Evolutionary conservation across 2,888 invertebrate species (phyloP).

Genomic region (Trimorus sp.): DNA sequence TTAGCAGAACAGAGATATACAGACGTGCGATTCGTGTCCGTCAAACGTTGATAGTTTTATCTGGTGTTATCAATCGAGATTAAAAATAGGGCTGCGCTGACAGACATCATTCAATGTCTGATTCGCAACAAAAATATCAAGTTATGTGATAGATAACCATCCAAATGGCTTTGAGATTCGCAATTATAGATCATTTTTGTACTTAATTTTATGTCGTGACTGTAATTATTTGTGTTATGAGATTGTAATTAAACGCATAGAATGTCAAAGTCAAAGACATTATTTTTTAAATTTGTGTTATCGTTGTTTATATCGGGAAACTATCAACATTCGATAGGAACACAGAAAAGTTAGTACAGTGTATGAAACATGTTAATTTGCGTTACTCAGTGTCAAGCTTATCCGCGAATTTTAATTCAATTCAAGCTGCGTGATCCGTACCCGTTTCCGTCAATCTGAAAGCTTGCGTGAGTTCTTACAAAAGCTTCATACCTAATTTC

Average conservation of each 20-base stretch:
- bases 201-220: too few relatives aligned
- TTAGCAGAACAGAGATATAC: conserved; percentile 28
- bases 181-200: too few relatives aligned
- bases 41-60: conserved; percentile 37
- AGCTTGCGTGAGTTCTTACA: conserved; percentile 36
- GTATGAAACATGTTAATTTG: conserved; percentile 50
- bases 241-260: too few relatives aligned
- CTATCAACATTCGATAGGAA: conserved; percentile 33
- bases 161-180: too few relatives aligned
- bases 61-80: neutral
- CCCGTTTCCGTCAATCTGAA: conserved; percentile 9
- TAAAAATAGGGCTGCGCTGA: neutral
- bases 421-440: conserved; percentile 24
- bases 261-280: too few relatives aligned
- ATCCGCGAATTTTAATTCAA: neutral
- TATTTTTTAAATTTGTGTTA: too few relatives aligned
- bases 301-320: neutral
- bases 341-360: conserved; percentile 41
- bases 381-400: conserved; percentile 23
- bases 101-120: too few relatives aligned
- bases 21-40: conserved; percentile 26
- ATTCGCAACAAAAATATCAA: too few relatives aligned
- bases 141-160: too few relatives aligned
- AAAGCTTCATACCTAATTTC: conserved; percentile 16
- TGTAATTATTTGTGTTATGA: too few relatives aligned